phyloP scores from a whole-genome alignment of 2,113 vertebrate genomes.

The Isichthys henryi region DNA sequence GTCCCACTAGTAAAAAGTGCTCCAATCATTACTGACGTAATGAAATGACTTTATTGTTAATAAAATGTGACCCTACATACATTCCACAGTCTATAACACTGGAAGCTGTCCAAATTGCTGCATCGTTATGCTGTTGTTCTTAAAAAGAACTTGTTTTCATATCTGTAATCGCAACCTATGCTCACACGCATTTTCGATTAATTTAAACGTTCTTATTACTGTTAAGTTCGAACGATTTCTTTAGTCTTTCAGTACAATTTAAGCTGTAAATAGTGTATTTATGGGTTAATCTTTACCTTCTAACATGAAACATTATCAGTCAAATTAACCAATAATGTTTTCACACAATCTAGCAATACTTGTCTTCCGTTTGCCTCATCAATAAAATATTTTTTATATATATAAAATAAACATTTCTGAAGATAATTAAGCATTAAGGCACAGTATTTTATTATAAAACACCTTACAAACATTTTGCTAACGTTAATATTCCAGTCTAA shows the following conservation, averaged over 20 bases:
- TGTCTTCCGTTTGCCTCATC: neutral
- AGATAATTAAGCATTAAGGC: neutral
- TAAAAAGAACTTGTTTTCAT: neutral
- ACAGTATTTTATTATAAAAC: neutral
- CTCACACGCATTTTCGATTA: neutral
- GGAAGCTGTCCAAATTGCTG: neutral
- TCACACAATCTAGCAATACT: neutral
- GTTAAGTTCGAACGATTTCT: neutral
- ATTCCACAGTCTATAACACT: slow-evolving; percentile 10
- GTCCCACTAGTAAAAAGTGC: neutral
- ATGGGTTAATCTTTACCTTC: neutral
- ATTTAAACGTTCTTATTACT: neutral
- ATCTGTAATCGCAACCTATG: neutral
- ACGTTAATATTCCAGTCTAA: neutral
- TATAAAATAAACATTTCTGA: neutral
- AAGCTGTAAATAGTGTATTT: neutral
- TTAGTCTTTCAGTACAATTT: neutral
- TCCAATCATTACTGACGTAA: neutral
- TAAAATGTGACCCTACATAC: slow-evolving; percentile 23
- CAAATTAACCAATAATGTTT: neutral
- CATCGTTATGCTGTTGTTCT: neutral
- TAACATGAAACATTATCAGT: neutral
- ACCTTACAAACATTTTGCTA: neutral
- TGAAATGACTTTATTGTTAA: slow-evolving; percentile 1
- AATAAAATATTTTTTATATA: neutral